These are phyloP conservation scores for Camponotus floridanus DNA, from an alignment of 1,140 invertebrate genomes.

Conservation along the genomic window DNA sequence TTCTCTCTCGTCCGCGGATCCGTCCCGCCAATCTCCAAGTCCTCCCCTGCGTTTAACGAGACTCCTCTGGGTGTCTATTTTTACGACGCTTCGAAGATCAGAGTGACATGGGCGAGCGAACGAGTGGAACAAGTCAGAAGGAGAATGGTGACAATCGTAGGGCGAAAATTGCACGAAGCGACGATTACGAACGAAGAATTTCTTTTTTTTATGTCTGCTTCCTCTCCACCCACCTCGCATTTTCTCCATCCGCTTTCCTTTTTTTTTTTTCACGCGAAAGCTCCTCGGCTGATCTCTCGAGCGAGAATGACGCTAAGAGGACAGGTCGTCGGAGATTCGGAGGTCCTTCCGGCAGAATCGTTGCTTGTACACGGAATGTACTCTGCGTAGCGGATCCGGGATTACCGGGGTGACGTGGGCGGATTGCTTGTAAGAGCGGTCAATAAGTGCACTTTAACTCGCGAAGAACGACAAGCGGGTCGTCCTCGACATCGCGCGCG, in stretches of 20 bases:
- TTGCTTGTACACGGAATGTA: conserved; percentile 54
- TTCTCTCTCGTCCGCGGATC: neutral
- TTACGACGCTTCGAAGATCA: conserved; percentile 61
- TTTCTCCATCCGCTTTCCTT: neutral
- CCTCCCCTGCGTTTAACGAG: conserved; percentile 56
- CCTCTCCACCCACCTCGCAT: neutral
- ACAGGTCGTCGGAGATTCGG: conserved; percentile 59
- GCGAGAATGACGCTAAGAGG: conserved; percentile 61
- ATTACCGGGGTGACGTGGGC: conserved; percentile 49
- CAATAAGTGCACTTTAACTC: conserved; percentile 62
- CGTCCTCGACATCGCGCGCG: conserved; percentile 22
- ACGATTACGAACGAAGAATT: conserved; percentile 61
- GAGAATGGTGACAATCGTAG: neutral
- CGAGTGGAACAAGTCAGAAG: no score
- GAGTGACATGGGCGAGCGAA: conserved; percentile 19
- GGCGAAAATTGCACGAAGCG: conserved; percentile 40
- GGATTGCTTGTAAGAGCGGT: conserved; percentile 60
- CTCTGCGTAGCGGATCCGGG: conserved; percentile 36
- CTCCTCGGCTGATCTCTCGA: conserved; percentile 49
- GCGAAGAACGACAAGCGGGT: conserved; percentile 37
- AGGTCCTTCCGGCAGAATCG: conserved; percentile 42
- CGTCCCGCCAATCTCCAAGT: conserved; percentile 3
- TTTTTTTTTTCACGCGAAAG: conserved; percentile 8
- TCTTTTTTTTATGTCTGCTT: conserved; percentile 26
- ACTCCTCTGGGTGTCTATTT: conserved; percentile 59